Conservation (phyloP, 2,888 invertebrate genomes). For the Anoplius nigerrimus region DNA sequence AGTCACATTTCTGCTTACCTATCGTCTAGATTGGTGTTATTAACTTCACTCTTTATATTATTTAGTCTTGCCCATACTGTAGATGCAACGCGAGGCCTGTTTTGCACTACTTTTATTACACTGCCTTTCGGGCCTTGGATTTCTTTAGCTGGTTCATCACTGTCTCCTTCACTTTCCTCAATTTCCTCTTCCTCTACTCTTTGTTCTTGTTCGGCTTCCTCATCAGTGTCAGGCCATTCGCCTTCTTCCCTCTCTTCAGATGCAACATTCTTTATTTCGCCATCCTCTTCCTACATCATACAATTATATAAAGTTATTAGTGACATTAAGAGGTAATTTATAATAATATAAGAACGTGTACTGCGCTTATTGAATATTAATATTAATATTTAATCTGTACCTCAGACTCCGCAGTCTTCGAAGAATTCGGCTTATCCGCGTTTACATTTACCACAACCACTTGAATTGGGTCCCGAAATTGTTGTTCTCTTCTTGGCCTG, state of each 20-base stretch:
- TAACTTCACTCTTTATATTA: slow-evolving; percentile 54
- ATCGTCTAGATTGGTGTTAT: slow-evolving; percentile 44
- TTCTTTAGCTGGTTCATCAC: slow-evolving; percentile 78
- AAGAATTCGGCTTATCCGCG: slow-evolving; percentile 44
- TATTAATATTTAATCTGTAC: no score
- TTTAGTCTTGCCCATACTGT: slow-evolving; percentile 80
- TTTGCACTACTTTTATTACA: slow-evolving; percentile 78
- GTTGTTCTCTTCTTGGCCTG: slow-evolving; percentile 43
- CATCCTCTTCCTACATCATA: slow-evolving; percentile 42
- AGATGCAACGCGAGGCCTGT: slow-evolving; percentile 72
- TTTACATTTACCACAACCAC: slow-evolving; percentile 67
- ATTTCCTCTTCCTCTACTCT: slow-evolving; percentile 49
- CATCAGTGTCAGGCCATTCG: slow-evolving; percentile 47
- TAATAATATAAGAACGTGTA: not conserved
- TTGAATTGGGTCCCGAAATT: slow-evolving; percentile 65
- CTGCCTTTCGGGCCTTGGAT: slow-evolving; percentile 75
- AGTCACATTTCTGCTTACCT: slow-evolving; percentile 46
- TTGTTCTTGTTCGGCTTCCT: slow-evolving; percentile 48
- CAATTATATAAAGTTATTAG: not conserved
- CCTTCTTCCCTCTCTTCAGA: slow-evolving; percentile 49
- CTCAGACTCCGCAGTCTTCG: slow-evolving; percentile 55
- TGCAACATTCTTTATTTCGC: slow-evolving; percentile 50
- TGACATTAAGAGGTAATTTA: not conserved
- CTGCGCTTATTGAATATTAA: not conserved
- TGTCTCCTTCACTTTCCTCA: slow-evolving; percentile 54